These are phyloP conservation scores for Argynnis bischoffii DNA, from an alignment of 2,888 invertebrate species.

Conservation along the genomic window DNA sequence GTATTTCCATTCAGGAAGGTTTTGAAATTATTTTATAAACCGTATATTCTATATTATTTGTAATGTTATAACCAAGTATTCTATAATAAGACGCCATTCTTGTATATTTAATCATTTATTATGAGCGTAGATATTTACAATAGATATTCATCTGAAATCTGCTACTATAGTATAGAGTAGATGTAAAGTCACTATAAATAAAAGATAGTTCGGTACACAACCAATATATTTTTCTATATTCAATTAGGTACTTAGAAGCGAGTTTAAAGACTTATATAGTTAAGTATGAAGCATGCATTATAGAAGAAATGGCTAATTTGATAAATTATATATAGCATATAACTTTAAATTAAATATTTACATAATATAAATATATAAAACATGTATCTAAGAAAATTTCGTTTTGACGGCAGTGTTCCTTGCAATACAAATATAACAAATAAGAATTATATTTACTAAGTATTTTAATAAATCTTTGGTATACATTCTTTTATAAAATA, in stretches of 20 bases:
- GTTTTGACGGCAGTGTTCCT: slow-evolving; percentile 57
- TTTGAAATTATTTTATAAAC: too few relatives aligned
- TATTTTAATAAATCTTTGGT: slow-evolving; percentile 61
- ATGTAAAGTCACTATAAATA: slow-evolving; percentile 60
- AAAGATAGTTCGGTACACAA: slow-evolving; percentile 58
- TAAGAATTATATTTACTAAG: slow-evolving; percentile 39
- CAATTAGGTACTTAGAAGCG: slow-evolving; percentile 45
- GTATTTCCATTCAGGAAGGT: too few relatives aligned
- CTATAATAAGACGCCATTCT: slow-evolving; percentile 31
- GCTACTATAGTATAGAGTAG: slow-evolving; percentile 59
- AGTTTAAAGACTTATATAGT: slow-evolving; percentile 43
- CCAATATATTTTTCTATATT: slow-evolving; percentile 52
- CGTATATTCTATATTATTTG: too few relatives aligned
- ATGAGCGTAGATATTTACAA: slow-evolving; percentile 72
- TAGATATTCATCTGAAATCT: slow-evolving; percentile 55
- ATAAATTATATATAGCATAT: slow-evolving; percentile 21
- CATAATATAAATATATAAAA: slow-evolving; percentile 45
- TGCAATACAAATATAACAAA: slow-evolving; percentile 36
- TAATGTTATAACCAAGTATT: background rate
- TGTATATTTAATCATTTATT: slow-evolving; percentile 52
- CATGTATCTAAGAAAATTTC: slow-evolving; percentile 45
- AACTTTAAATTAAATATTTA: slow-evolving; percentile 34
- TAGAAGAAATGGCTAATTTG: slow-evolving; percentile 24
- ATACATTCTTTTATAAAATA: slow-evolving; percentile 54
- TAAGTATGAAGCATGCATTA: slow-evolving; percentile 37